These are phyloP conservation scores for Rattus rattus DNA, from an alignment of 2,113 vertebrate genomes.

Conservation along the genomic window DNA sequence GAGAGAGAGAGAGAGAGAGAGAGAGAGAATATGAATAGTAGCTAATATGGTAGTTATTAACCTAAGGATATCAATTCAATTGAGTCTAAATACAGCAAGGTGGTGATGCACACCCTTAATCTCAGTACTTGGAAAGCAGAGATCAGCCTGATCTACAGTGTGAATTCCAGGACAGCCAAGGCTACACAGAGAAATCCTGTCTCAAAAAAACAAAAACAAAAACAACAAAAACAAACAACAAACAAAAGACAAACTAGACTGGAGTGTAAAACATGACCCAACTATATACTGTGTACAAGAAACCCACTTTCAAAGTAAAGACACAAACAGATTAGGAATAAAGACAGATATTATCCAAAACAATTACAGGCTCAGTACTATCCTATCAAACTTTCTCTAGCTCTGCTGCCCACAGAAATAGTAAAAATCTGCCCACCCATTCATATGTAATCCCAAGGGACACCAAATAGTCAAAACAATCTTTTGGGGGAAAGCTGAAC, in stretches of 20 bases:
- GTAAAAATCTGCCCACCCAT: background rate
- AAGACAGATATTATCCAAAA: background rate
- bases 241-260: background rate
- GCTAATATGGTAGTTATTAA: background rate
- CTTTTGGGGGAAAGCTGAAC: background rate
- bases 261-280: background rate
- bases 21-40: background rate
- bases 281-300: background rate
- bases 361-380: background rate
- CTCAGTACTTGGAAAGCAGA: background rate
- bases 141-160: no score
- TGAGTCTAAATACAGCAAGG: background rate
- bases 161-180: background rate
- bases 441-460: background rate
- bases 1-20: no score
- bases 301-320: constrained; percentile 5
- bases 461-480: constrained; percentile 25
- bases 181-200: background rate
- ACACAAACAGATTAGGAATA: background rate
- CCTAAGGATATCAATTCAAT: background rate
- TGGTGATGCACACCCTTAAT: background rate
- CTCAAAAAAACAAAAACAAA: background rate
- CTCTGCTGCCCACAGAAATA: background rate
- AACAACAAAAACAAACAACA: background rate
- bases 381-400: background rate